A percentile compares a stretch with the other conserved stretches of the same genome.
These are phyloP conservation scores for Thamnophis elegans DNA, from an alignment of 2,797 vertebrate species.

Conservation along the genomic window DNA sequence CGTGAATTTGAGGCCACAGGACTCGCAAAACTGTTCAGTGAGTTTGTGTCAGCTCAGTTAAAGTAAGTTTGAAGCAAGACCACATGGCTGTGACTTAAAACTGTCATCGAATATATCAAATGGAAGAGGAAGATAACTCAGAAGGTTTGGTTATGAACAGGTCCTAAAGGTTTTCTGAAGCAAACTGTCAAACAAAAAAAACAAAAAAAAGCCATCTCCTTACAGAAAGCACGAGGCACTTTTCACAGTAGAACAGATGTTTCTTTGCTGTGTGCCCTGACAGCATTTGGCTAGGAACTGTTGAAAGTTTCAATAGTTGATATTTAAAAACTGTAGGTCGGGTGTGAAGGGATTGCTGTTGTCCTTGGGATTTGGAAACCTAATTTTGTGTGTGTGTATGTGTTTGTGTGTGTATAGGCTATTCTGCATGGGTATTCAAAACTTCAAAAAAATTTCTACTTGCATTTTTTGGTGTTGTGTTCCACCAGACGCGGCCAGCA, in stretches of 20 bases:
- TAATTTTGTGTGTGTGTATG: no score
- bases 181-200: no score
- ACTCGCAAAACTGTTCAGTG: constrained; percentile 72
- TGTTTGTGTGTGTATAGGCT: no score
- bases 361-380: constrained; percentile 26
- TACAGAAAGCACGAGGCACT: constrained; percentile 29
- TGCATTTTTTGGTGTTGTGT: no score
- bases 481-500: no score
- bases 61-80: constrained; percentile 56
- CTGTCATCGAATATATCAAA: neutral
- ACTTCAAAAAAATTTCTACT: no score
- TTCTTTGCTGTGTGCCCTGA: constrained; percentile 24
- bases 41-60: constrained; percentile 71
- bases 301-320: constrained; percentile 26
- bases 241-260: constrained; percentile 29
- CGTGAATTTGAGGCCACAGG: constrained; percentile 79
- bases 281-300: constrained; percentile 37
- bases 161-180: constrained; percentile 43
- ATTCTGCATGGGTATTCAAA: no score
- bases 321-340: constrained; percentile 39
- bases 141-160: constrained; percentile 24
- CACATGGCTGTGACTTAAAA: constrained; percentile 32
- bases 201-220: constrained; percentile 22
- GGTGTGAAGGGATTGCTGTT: constrained; percentile 30
- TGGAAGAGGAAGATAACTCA: constrained; percentile 30